A percentile compares a stretch with the other conserved stretches of the same genome.
phyloP scores from a whole-genome alignment of 2,888 invertebrate species.

The Ichneumoninae sp. region DNA sequence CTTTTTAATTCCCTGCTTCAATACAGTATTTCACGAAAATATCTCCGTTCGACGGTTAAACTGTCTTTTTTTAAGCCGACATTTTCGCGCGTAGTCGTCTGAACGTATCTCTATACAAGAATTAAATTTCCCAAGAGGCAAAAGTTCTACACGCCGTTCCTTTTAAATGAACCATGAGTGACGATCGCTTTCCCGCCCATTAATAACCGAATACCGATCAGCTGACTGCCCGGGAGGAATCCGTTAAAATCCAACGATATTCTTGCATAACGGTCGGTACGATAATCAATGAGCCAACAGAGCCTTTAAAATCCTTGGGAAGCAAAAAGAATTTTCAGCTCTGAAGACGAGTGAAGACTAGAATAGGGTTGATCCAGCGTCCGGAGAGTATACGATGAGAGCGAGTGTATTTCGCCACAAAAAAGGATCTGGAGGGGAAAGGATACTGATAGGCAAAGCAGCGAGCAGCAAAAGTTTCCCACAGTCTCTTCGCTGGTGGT shows the following conservation, averaged over 20 bases:
- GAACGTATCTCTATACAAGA: conserved; percentile 10
- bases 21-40: neutral
- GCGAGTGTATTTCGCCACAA: neutral
- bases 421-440: conserved; percentile 38
- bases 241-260: conserved; percentile 57
- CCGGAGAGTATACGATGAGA: conserved; percentile 6
- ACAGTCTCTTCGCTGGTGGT: conserved; percentile 81
- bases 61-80: neutral
- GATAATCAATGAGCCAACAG: conserved; percentile 57
- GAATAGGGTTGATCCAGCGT: conserved; percentile 23
- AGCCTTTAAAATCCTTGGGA: conserved; percentile 63
- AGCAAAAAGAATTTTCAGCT: conserved; percentile 48
- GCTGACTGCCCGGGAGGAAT: conserved; percentile 51
- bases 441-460: conserved; percentile 79
- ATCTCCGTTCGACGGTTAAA: conserved; percentile 1
- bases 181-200: conserved; percentile 30
- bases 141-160: neutral
- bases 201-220: conserved; percentile 57
- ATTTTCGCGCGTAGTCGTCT: neutral
- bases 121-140: conserved; percentile 44
- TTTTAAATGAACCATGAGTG: conserved; percentile 55
- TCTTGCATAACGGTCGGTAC: conserved; percentile 53
- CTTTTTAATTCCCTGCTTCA: conserved; percentile 4
- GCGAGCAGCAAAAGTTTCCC: conserved; percentile 76
- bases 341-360: conserved; percentile 56